phyloP scores from a whole-genome alignment of 2,113 vertebrate species.

The Trichomycterus rosablanca region DNA sequence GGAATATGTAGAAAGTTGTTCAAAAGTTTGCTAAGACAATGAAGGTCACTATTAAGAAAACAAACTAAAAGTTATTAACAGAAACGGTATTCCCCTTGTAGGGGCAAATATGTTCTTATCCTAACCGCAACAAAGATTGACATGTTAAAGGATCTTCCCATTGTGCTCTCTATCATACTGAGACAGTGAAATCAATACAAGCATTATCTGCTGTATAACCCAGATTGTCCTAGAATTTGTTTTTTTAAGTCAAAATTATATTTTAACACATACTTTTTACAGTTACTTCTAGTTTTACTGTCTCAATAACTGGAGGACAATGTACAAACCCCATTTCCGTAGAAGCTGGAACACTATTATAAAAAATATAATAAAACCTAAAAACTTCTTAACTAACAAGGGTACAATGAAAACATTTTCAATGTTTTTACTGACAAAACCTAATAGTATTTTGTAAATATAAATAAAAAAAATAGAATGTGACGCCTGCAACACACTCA shows the following conservation, averaged over 20 bases:
- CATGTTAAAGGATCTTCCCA: not conserved
- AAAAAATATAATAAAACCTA: too few relatives aligned
- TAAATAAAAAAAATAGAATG: too few relatives aligned
- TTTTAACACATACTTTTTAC: not conserved
- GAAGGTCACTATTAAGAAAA: not conserved
- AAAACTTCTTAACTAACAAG: too few relatives aligned
- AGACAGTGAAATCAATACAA: conserved; percentile 6
- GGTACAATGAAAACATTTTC: too few relatives aligned
- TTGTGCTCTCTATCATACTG: not conserved
- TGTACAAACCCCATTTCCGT: too few relatives aligned
- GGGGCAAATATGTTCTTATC: not conserved
- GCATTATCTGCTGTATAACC: too few relatives aligned
- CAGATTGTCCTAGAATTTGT: not conserved
- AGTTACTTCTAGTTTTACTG: conserved; percentile 7
- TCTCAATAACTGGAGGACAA: not conserved
- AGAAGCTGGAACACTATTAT: too few relatives aligned
- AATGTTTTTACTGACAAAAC: too few relatives aligned
- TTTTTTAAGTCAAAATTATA: not conserved
- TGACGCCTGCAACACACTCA: too few relatives aligned
- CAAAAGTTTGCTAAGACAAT: not conserved
- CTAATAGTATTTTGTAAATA: too few relatives aligned
- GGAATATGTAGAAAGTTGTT: conserved; percentile 6
- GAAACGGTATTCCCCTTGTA: too few relatives aligned
- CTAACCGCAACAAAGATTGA: not conserved
- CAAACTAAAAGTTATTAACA: too few relatives aligned